Evolutionary conservation across 2,113 vertebrate species (phyloP).

Genomic region (Boulengeromyrus knoepffleri): DNA sequence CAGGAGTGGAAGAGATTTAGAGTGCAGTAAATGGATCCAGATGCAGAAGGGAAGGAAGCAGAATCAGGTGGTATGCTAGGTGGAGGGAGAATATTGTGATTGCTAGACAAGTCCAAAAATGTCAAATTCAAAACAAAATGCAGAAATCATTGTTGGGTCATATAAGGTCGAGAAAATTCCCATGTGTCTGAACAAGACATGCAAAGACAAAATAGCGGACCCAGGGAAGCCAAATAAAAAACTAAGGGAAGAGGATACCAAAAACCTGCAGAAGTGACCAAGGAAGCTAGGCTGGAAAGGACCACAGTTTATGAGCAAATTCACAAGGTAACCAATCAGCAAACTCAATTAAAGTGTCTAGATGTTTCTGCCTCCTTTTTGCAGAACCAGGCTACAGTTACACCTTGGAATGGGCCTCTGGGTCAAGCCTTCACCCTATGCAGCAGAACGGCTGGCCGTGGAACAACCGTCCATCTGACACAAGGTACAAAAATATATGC

Average conservation of each 20-base stretch:
- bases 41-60: not conserved
- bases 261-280: not conserved
- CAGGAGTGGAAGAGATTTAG: not conserved
- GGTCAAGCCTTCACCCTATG: not conserved
- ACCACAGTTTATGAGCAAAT: not conserved
- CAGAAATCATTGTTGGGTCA: not conserved
- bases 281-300: not conserved
- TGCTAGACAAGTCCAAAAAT: not conserved
- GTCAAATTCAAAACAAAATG: not conserved
- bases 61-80: not conserved
- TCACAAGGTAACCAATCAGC: not conserved
- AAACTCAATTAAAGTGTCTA: not conserved
- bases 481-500: not conserved
- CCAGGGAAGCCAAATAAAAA: not conserved
- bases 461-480: not conserved
- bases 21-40: not conserved
- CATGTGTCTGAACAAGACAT: not conserved
- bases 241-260: not conserved
- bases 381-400: not conserved
- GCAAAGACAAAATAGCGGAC: not conserved
- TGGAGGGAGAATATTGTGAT: not conserved
- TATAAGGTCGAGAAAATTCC: not conserved
- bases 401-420: not conserved
- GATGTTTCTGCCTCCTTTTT: not conserved
- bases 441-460: not conserved